Evolutionary conservation across 37 sponge, comb jelly and placozoan species (phyloP), one percentile per base, ranked within the genome.

Genomic region (Aphrocallistes beatrix): DNA sequence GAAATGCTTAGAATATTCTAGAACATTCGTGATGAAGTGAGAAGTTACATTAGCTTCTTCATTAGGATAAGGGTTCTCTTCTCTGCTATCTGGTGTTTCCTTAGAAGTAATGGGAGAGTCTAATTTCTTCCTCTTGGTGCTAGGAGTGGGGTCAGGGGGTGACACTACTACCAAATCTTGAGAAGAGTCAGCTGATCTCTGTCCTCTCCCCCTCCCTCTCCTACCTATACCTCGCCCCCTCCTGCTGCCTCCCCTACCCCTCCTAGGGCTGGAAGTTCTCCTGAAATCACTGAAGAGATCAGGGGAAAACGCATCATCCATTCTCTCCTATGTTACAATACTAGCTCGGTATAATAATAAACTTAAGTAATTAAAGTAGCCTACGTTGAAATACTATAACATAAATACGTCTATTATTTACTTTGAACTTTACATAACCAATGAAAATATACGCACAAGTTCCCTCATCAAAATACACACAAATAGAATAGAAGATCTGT

Each of bases 141-240:
- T 30, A 3, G 75, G 75, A 13, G 75, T 13, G 13, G 13, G 45
- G 13, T 42, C 45, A 42, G 45, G 45, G 45, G 45, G 45, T 6
- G n/a, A n/a, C n/a, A n/a, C n/a, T n/a, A 42, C 45, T 42, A 42
- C 10, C 10, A 60, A 3, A 19, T 60, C 75, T 19, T 60, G 75
- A 6, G 75, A 60, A 6, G 25, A 25, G n/a, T 32, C n/a, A 21
- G 21, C 34, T 19, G 75, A 28, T 85, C 36, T 0, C 38, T 32
- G 37, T 37, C 34, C 47, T n/a, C 82, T 82, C 51, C 37, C 83
- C 87, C 85, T 75, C 85, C 81, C 42, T 51, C 37, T 81, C 86
- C 84, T 89, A 88, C 84, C 81, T 81, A 39, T 83, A 81, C 50
- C 51, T 83, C 42, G 86, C 84, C 34, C 75, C 34, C 75, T 60